phyloP scores from a whole-genome alignment of 2,113 vertebrate species.

The Oplegnathus fasciatus region DNA sequence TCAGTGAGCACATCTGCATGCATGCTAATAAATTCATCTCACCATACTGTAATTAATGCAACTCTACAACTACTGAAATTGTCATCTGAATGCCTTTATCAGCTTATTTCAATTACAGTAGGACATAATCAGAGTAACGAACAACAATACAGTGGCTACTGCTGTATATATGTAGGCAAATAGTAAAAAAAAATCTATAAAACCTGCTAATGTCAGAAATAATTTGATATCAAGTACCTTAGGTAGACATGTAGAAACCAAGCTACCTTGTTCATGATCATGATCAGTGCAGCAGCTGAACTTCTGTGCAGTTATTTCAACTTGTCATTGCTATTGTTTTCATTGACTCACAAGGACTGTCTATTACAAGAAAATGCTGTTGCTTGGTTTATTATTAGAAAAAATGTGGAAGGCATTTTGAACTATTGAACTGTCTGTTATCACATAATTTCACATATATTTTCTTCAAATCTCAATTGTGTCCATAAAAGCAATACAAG shows the following conservation, averaged over 20 bases:
- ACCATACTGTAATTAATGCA: conserved; percentile 9
- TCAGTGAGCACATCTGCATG: conserved; percentile 39
- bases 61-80: not conserved
- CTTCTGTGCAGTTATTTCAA: not conserved
- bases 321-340: not conserved
- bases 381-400: not conserved
- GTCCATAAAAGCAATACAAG: not conserved
- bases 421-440: not conserved
- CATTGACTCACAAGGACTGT: not conserved
- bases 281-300: not conserved
- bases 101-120: not conserved
- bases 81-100: not conserved
- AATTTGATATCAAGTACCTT: not conserved
- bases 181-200: not conserved
- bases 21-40: not conserved
- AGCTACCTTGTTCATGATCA: not conserved
- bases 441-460: not conserved
- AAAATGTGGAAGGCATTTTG: not conserved
- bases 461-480: not conserved
- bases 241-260: not conserved
- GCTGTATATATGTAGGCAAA: not conserved
- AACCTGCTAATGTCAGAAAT: not conserved
- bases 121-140: not conserved
- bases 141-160: not conserved
- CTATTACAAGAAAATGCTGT: not conserved